Evolutionary conservation across 2,888 invertebrate species (phyloP), one percentile per base, ranked within the genome.

Genomic region (Timandra comae): DNA sequence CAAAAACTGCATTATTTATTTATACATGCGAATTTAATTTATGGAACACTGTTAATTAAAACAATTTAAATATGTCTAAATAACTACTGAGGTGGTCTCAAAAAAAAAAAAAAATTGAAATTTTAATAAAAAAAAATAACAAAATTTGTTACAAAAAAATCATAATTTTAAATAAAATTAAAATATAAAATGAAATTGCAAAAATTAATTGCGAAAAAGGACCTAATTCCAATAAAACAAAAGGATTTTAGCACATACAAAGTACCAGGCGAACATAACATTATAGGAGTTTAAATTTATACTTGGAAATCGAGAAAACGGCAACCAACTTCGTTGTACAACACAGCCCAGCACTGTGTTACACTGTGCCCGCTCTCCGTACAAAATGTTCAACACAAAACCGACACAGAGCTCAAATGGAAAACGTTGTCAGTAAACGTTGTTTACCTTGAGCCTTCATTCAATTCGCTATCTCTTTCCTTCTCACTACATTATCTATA

Each of bases 381-480:
- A 51, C 41, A 41, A 42, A n/a, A n/a, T n/a, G n/a, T n/a, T 30
- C 47, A 38, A 51, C 42, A 45, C 38, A 49, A 33, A n/a, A n/a
- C n/a, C n/a, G n/a, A 50, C 66, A 57, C 64, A 40, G 69, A 61
- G 52, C 52, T 50, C 46, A 51, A 58, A 47, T 74, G 77, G 76
- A 79, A 80, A 74, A 66, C 74, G 61, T 55, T 57, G 49, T 44
- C 59, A 69, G 79, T 76, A 80, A 81, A 80, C 82, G 82, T 82
- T 67, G 82, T 64, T 84, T 75, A 63, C 82, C 82, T 84, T 84
- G 82, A 64, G 63, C 60, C 32, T 59, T 52, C 63, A 62, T 58
- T 56, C 56, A 49, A 51, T 44, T 37, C 30, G 41, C 54, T 31
- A 29, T 74, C 72, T 46, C 58, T 33, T 46, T 75, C 62, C 26